These are phyloP conservation scores for Colostygia pectinataria DNA, from an alignment of 2,888 invertebrate species.

Conservation along the genomic window DNA sequence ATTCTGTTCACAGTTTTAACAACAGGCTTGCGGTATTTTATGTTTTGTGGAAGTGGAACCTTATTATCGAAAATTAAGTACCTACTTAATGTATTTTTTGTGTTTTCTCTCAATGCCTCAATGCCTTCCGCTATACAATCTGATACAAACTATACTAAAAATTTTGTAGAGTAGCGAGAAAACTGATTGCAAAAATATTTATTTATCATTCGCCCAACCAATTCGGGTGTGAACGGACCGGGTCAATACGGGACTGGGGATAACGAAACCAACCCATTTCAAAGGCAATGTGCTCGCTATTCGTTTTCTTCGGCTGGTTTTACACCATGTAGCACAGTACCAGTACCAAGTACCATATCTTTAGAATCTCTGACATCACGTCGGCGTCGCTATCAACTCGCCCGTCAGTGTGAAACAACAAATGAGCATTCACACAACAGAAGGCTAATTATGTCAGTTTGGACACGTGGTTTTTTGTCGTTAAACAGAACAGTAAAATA, in stretches of 20 bases:
- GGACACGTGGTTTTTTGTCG: constrained; percentile 47
- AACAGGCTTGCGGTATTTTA: constrained; percentile 24
- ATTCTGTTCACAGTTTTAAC: constrained; percentile 22
- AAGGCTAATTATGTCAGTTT: constrained; percentile 40
- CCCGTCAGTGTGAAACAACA: constrained; percentile 23
- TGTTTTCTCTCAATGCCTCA: too few relatives aligned
- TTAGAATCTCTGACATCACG: constrained; percentile 2
- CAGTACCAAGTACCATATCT: neutral
- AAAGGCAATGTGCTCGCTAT: too few relatives aligned
- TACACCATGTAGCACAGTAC: too few relatives aligned
- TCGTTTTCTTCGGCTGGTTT: too few relatives aligned
- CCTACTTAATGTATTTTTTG: neutral
- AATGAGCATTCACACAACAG: constrained; percentile 39
- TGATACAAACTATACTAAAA: too few relatives aligned
- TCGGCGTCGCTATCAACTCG: constrained; percentile 4
- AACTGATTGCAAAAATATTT: too few relatives aligned
- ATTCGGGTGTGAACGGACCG: too few relatives aligned
- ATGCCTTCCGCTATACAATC: too few relatives aligned
- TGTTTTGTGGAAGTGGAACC: neutral
- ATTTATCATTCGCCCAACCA: too few relatives aligned
- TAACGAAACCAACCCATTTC: too few relatives aligned
- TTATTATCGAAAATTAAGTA: neutral
- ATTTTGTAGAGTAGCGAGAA: too few relatives aligned
- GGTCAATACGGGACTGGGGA: too few relatives aligned
- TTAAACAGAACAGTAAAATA: constrained; percentile 59